Conservation (phyloP, 2,888 invertebrate species). For the Philhelius pedissequus region DNA sequence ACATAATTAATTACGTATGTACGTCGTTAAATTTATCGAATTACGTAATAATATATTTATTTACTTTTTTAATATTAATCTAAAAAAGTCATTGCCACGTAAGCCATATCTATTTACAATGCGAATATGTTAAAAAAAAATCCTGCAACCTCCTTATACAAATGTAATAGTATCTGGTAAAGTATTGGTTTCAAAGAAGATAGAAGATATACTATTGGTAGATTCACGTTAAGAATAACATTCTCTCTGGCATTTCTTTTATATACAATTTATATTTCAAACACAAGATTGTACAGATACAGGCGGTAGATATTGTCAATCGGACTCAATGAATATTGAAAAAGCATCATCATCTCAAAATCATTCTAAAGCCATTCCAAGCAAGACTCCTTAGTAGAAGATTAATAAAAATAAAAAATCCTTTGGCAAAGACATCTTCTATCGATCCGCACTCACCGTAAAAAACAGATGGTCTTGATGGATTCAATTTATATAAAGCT, state of each 20-base stretch:
- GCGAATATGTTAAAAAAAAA: too few species aligned
- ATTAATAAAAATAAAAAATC: not conserved
- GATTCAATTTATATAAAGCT: slow-evolving; percentile 15
- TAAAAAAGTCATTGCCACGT: too few species aligned
- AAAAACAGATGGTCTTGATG: not conserved
- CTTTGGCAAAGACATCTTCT: not conserved
- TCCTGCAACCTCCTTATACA: too few species aligned
- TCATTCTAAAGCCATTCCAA: not conserved
- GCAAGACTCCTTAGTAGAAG: not conserved
- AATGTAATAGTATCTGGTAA: too few species aligned
- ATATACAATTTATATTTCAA: not conserved
- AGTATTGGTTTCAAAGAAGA: too few species aligned
- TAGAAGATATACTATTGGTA: too few species aligned
- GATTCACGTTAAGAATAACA: too few species aligned
- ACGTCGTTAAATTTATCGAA: too few species aligned
- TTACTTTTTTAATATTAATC: too few species aligned
- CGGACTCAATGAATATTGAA: not conserved
- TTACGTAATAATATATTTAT: too few species aligned
- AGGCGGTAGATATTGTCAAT: not conserved
- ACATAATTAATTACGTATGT: too few species aligned
- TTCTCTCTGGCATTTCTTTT: not conserved
- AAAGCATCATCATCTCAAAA: not conserved
- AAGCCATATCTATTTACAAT: too few species aligned
- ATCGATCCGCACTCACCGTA: not conserved
- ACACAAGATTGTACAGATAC: not conserved